Conservation (phyloP, 2,888 invertebrate species). For the Hirtodrosophila histrioides region DNA sequence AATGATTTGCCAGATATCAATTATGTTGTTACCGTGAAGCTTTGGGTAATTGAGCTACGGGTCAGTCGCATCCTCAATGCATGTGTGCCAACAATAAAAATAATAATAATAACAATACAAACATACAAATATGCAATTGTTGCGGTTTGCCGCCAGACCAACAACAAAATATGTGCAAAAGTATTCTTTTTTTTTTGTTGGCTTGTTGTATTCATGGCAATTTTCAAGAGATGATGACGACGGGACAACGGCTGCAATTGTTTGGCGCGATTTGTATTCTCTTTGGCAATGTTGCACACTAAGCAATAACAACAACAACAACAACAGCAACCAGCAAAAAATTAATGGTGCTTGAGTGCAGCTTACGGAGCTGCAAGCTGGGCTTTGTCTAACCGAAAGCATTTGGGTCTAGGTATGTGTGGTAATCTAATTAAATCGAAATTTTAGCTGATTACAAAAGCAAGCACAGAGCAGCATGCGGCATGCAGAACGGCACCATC, state of each 20-base stretch:
- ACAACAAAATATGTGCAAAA: slow-evolving; percentile 32
- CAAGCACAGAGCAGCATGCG: slow-evolving; percentile 15
- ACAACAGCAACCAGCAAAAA: slow-evolving; percentile 25
- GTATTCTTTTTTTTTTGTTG: slow-evolving; percentile 32
- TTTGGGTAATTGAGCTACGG: slow-evolving; percentile 59
- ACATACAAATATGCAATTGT: slow-evolving; percentile 43
- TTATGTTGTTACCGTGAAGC: slow-evolving; percentile 47
- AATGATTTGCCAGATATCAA: slow-evolving; percentile 60
- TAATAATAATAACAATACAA: slow-evolving; percentile 49
- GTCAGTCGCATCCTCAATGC: slow-evolving; percentile 30
- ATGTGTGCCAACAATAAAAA: slow-evolving; percentile 46
- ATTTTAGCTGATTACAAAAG: slow-evolving; percentile 72
- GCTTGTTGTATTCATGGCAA: slow-evolving; percentile 11
- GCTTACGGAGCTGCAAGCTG: slow-evolving; percentile 19
- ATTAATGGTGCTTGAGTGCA: slow-evolving; percentile 53
- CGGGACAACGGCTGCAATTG: slow-evolving; percentile 38
- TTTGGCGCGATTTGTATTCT: slow-evolving; percentile 63
- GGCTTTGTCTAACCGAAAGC: slow-evolving; percentile 24
- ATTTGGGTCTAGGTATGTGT: slow-evolving; percentile 51
- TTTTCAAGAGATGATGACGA: slow-evolving; percentile 12
- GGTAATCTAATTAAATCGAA: slow-evolving; percentile 77
- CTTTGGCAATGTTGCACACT: slow-evolving; percentile 48
- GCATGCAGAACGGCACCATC: slow-evolving; percentile 23
- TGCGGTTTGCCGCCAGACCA: slow-evolving; percentile 37
- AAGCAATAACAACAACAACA: slow-evolving; percentile 19